Evolutionary conservation across 2,113 vertebrate genomes (phyloP).

Genomic region (Rafetus swinhoei): DNA sequence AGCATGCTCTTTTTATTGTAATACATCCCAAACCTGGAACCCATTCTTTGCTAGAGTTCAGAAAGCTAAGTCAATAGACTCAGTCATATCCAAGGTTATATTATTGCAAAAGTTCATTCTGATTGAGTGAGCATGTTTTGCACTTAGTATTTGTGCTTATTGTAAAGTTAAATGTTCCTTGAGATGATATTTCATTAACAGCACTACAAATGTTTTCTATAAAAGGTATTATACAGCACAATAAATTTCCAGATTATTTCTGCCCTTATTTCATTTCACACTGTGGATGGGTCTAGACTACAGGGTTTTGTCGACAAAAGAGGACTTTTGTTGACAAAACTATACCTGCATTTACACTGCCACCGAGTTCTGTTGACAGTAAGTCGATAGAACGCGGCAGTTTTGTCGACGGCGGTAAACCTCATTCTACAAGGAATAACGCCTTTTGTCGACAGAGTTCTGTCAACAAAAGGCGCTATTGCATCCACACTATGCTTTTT

Average conservation of each 20-base stretch:
- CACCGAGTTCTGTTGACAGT: too few species aligned
- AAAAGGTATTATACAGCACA: not conserved
- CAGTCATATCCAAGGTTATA: not conserved
- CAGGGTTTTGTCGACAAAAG: too few species aligned
- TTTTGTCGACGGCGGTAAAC: too few species aligned
- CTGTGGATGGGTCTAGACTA: too few species aligned
- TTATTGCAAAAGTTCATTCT: not conserved
- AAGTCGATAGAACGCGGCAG: too few species aligned
- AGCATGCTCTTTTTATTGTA: constrained; percentile 10
- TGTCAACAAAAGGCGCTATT: too few species aligned
- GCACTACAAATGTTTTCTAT: not conserved
- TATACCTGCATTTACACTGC: too few species aligned
- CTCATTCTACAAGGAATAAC: too few species aligned
- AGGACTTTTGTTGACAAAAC: too few species aligned
- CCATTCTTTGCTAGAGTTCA: not conserved
- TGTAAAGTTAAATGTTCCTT: constrained; percentile 4
- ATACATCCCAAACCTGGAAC: not conserved
- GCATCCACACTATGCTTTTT: too few species aligned
- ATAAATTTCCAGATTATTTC: constrained; percentile 10
- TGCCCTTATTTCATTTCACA: not conserved
- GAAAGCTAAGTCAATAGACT: constrained; percentile 29
- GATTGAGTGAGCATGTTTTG: constrained; percentile 13
- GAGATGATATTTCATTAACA: not conserved
- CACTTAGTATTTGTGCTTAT: constrained; percentile 8
- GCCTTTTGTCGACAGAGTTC: too few species aligned